Percentiles rank a stretch among this genome's conserved stretches.
Evolutionary conservation across 2,888 invertebrate species (phyloP).

Genomic region (Heliconius cydno): DNA sequence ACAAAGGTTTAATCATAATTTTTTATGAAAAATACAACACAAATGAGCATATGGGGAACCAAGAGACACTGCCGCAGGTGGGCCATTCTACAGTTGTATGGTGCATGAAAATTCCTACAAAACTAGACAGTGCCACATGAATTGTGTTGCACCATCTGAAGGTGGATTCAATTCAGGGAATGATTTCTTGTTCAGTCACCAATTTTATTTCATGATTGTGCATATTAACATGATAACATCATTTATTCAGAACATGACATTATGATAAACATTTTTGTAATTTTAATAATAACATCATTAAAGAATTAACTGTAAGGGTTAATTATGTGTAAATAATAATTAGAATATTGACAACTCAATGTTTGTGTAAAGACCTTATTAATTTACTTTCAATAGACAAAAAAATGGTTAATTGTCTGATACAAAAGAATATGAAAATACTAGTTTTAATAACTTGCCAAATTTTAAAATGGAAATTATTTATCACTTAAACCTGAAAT

Average conservation of each 20-base stretch:
- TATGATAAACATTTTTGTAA: background rate
- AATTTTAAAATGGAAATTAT: slow-evolving; percentile 1
- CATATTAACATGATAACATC: background rate
- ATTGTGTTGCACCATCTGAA: no score
- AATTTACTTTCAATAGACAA: background rate
- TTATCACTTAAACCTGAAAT: slow-evolving; percentile 7
- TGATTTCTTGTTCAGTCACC: background rate
- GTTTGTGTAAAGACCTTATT: background rate
- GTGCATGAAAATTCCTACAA: no score
- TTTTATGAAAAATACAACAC: no score
- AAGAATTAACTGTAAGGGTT: background rate
- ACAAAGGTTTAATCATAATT: no score
- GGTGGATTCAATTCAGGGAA: no score
- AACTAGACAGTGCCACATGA: no score
- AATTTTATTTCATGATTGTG: background rate
- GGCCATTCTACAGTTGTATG: no score
- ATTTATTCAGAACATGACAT: background rate
- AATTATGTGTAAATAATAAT: background rate
- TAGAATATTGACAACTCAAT: background rate
- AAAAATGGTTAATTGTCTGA: background rate
- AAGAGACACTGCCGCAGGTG: no score
- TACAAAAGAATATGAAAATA: background rate
- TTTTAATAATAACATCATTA: background rate
- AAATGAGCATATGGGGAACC: no score
- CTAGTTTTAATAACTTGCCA: background rate